A percentile compares a stretch with the other conserved stretches of the same genome.
Evolutionary conservation across 2,113 vertebrate species (phyloP).

Genomic region (Microtus richardsoni): DNA sequence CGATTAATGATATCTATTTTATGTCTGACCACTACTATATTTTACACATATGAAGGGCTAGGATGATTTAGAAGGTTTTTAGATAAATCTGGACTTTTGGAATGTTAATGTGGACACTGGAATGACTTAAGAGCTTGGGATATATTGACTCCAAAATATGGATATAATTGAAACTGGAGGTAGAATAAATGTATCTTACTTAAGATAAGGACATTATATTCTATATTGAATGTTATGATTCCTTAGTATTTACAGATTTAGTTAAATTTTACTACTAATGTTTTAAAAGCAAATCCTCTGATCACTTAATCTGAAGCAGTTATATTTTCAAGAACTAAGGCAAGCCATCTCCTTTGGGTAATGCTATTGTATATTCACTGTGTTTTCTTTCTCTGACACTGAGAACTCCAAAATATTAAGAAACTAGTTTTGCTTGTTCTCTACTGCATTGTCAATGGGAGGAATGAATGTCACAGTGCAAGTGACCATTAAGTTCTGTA

Average conservation of each 20-base stretch:
- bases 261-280: background rate
- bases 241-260: constrained; percentile 1
- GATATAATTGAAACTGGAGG: background rate
- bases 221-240: background rate
- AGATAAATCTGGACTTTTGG: background rate
- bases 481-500: background rate
- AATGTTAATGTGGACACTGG: background rate
- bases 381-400: background rate
- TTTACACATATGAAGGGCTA: background rate
- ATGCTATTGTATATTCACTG: background rate
- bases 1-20: background rate
- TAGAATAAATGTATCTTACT: background rate
- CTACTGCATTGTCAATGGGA: background rate
- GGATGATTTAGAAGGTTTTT: background rate
- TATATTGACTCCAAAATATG: background rate
- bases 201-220: background rate
- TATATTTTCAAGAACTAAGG: background rate
- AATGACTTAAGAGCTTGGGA: background rate
- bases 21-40: background rate
- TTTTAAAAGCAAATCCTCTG: background rate
- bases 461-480: background rate
- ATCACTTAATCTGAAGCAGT: background rate
- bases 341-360: background rate
- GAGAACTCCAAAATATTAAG: background rate
- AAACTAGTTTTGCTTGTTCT: background rate